Evolutionary conservation across 2,113 vertebrate species (phyloP).

Genomic region (Oreochromis niloticus): DNA sequence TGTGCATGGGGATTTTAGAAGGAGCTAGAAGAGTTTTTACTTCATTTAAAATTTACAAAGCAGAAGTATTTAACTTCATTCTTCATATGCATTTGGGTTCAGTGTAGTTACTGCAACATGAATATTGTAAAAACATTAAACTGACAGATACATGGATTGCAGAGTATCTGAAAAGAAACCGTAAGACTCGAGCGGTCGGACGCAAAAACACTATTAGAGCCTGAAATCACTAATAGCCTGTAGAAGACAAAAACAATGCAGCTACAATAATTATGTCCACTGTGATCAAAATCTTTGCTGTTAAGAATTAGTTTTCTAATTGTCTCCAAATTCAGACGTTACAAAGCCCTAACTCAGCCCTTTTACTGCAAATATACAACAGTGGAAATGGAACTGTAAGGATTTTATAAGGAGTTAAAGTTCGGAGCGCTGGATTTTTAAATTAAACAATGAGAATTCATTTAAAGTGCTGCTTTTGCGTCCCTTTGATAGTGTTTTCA

Average conservation of each 20-base stretch:
- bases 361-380: neutral
- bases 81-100: neutral
- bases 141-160: neutral
- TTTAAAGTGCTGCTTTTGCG: neutral
- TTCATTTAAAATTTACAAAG: constrained; percentile 20
- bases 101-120: neutral
- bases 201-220: constrained; percentile 11
- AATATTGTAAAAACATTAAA: neutral
- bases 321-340: neutral
- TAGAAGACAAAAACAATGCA: neutral
- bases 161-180: neutral
- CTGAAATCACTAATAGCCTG: neutral
- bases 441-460: neutral
- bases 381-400: neutral
- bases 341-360: neutral
- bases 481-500: neutral
- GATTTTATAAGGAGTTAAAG: neutral
- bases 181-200: neutral
- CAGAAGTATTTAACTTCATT: neutral
- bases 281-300: constrained; percentile 4
- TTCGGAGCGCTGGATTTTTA: neutral
- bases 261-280: neutral
- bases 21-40: constrained; percentile 17
- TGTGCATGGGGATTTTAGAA: constrained; percentile 45
- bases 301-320: constrained; percentile 1